Conservation (phyloP, 2,888 invertebrate genomes). For the Pterostichus niger region DNA sequence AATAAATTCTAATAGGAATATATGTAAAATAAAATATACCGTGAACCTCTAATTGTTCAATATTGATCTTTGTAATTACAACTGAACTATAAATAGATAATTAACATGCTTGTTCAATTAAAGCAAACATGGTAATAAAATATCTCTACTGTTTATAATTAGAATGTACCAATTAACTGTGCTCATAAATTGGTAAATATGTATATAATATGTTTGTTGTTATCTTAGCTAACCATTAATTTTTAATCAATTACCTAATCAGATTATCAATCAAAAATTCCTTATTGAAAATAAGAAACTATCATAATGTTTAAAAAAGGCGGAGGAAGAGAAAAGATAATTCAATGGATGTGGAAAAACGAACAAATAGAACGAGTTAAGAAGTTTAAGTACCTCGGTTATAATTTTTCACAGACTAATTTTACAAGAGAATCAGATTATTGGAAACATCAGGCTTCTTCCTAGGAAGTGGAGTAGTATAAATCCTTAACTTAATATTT, state of each 20-base stretch:
- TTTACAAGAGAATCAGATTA: too few species aligned
- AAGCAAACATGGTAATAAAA: background rate
- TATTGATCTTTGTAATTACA: background rate
- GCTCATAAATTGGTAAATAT: background rate
- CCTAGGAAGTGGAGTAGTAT: background rate
- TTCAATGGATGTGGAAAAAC: too few species aligned
- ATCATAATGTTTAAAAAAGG: too few species aligned
- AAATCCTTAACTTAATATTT: background rate
- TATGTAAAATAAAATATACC: too few species aligned
- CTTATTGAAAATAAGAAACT: background rate
- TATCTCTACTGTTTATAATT: background rate
- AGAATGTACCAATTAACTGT: background rate
- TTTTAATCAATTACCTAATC: background rate
- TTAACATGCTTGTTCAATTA: conserved; percentile 10
- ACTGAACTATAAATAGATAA: background rate
- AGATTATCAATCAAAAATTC: background rate
- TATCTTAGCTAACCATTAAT: background rate
- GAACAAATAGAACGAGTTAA: too few species aligned
- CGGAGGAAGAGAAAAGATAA: too few species aligned
- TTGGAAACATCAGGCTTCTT: background rate
- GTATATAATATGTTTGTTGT: background rate
- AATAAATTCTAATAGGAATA: too few species aligned
- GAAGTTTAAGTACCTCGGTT: too few species aligned
- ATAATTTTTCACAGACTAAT: too few species aligned
- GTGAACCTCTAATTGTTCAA: too few species aligned